Percentiles rank a stretch among this genome's conserved stretches.
These are phyloP conservation scores for Hapalemur alaotrensis DNA, from an alignment of 2,797 vertebrate species.

Conservation along the genomic window DNA sequence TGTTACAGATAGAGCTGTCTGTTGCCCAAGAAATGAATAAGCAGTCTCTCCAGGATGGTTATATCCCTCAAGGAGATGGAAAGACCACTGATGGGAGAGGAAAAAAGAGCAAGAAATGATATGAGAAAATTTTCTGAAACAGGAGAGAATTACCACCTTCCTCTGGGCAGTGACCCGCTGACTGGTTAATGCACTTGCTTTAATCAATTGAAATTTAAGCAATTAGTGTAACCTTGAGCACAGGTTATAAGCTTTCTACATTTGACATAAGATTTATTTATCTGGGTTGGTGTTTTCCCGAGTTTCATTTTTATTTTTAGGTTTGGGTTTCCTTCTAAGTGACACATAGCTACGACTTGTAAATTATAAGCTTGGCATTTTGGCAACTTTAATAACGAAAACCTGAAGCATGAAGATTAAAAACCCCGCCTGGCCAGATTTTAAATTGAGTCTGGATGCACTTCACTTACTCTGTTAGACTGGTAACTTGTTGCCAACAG, in stretches of 20 bases:
- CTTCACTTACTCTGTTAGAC: slow-evolving; percentile 49
- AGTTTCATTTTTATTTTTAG: slow-evolving; percentile 51
- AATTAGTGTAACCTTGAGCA: not conserved
- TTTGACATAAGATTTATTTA: slow-evolving; percentile 31
- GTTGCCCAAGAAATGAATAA: not conserved
- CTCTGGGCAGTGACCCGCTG: not conserved
- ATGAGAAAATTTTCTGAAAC: not conserved
- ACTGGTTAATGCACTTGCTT: not conserved
- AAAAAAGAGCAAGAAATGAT: not conserved
- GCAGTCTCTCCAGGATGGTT: not conserved
- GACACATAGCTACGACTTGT: slow-evolving; percentile 9
- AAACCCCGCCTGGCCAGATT: slow-evolving; percentile 20
- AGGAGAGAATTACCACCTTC: not conserved
- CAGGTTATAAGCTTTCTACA: not conserved
- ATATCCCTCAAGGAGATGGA: not conserved
- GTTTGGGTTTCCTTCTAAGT: slow-evolving; percentile 28
- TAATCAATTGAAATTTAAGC: not conserved
- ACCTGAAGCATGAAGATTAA: slow-evolving; percentile 24
- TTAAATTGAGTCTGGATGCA: slow-evolving; percentile 52
- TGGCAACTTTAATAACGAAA: slow-evolving; percentile 49
- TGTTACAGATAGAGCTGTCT: not conserved
- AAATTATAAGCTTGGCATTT: slow-evolving; percentile 48
- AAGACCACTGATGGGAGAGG: not conserved
- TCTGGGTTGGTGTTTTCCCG: slow-evolving; percentile 42
- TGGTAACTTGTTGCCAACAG: slow-evolving; percentile 67